phyloP scores from a whole-genome alignment of 2,888 invertebrate species.

The Lagria hirta region DNA sequence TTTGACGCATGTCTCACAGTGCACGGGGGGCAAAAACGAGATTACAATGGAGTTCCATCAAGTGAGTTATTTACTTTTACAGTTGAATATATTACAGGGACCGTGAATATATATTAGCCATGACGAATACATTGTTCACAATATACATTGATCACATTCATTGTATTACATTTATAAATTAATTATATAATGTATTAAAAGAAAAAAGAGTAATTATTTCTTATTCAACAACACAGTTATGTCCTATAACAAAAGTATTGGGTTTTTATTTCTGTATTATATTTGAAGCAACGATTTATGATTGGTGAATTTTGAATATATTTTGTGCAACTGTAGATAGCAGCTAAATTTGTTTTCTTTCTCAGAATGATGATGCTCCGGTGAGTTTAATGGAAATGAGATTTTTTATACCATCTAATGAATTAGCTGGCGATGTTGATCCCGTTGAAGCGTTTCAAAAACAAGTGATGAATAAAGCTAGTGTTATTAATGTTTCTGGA shows the following conservation, averaged over 20 bases:
- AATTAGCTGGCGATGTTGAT: constrained; percentile 83
- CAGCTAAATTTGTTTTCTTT: constrained; percentile 33
- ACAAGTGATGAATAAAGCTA: constrained; percentile 95
- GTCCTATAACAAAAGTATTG: too few species aligned
- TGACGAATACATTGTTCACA: too few species aligned
- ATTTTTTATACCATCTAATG: constrained; percentile 93
- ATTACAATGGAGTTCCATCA: constrained; percentile 98
- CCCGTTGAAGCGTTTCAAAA: constrained; percentile 97
- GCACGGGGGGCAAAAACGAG: constrained; percentile 95
- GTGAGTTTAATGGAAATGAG: constrained; percentile 97
- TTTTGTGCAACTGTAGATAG: constrained; percentile 2
- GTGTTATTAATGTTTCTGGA: constrained; percentile 95
- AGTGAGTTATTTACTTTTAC: constrained; percentile 53
- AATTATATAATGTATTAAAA: too few species aligned
- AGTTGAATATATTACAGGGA: too few species aligned
- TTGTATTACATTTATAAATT: too few species aligned
- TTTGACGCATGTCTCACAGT: constrained; percentile 92
- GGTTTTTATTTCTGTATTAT: too few species aligned
- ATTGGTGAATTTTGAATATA: too few species aligned
- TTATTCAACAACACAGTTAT: too few species aligned
- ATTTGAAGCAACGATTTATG: too few species aligned
- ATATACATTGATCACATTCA: too few species aligned
- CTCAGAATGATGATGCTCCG: constrained; percentile 94
- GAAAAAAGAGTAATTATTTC: too few species aligned
- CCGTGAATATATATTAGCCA: too few species aligned